These are phyloP conservation scores for Hypomecis atomaria DNA, from an alignment of 2,888 invertebrate genomes.

Conservation along the genomic window DNA sequence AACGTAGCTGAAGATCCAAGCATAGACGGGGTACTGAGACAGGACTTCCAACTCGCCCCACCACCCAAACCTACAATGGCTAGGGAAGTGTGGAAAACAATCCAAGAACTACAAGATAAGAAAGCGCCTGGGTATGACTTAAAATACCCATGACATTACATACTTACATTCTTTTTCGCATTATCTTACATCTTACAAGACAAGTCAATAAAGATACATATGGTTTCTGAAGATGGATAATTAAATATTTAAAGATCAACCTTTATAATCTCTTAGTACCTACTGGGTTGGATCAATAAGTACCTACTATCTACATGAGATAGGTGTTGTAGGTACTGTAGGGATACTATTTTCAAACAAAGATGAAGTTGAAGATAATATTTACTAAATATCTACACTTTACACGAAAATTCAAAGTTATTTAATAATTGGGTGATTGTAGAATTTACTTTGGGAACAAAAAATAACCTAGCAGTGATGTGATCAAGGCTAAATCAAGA, in stretches of 20 bases:
- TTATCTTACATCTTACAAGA: too few species aligned
- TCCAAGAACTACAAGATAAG: neutral
- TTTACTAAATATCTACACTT: neutral
- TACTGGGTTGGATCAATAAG: too few species aligned
- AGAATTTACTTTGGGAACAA: slow-evolving; percentile 49
- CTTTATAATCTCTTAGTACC: too few species aligned
- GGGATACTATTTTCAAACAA: neutral
- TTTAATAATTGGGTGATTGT: slow-evolving; percentile 47
- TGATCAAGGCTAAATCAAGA: slow-evolving; percentile 60
- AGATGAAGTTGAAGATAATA: neutral
- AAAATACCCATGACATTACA: neutral
- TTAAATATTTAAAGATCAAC: too few species aligned
- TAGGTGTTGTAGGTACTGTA: neutral
- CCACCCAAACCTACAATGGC: neutral
- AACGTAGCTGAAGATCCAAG: neutral
- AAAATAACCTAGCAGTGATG: slow-evolving; percentile 64
- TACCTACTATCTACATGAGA: neutral
- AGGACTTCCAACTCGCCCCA: neutral
- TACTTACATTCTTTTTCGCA: neutral
- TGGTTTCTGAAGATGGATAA: too few species aligned
- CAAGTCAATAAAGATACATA: too few species aligned
- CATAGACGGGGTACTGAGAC: neutral
- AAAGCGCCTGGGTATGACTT: neutral
- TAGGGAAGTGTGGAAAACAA: neutral
- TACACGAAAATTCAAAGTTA: slow-evolving; percentile 11